Conservation (phyloP, 2,797 vertebrate species). For the Dromococcyx pavoninus region DNA sequence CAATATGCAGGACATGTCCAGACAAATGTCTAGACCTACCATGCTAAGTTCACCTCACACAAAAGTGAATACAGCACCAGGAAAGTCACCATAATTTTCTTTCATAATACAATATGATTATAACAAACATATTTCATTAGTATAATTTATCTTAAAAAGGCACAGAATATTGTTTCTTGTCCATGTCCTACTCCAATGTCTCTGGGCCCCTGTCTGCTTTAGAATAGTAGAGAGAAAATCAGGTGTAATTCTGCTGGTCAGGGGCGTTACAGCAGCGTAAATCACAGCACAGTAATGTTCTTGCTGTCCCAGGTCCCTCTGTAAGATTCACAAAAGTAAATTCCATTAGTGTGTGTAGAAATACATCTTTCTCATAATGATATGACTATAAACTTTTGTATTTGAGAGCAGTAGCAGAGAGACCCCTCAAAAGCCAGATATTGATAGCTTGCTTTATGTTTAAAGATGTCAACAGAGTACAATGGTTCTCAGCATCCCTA, state of each 20-base stretch:
- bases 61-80: not conserved
- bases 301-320: not conserved
- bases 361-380: slow-evolving; percentile 39
- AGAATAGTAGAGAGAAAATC: not conserved
- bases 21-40: not conserved
- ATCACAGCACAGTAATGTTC: not conserved
- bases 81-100: not conserved
- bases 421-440: slow-evolving; percentile 37
- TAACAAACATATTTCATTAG: not conserved
- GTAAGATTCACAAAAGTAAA: slow-evolving; percentile 48
- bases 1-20: not conserved
- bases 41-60: not conserved
- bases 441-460: slow-evolving; percentile 63
- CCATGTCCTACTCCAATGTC: not conserved
- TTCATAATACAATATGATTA: not conserved
- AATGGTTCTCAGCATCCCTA: slow-evolving; percentile 65
- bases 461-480: slow-evolving; percentile 67
- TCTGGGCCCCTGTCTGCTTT: not conserved
- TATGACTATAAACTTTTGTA: slow-evolving; percentile 56
- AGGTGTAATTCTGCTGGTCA: slow-evolving; percentile 25
- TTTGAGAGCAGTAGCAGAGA: not conserved
- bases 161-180: not conserved
- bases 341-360: slow-evolving; percentile 59
- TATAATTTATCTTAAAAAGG: not conserved
- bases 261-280: not conserved